These are phyloP conservation scores for Metopia argyrocephala DNA, from an alignment of 2,888 invertebrate species.

Conservation along the genomic window DNA sequence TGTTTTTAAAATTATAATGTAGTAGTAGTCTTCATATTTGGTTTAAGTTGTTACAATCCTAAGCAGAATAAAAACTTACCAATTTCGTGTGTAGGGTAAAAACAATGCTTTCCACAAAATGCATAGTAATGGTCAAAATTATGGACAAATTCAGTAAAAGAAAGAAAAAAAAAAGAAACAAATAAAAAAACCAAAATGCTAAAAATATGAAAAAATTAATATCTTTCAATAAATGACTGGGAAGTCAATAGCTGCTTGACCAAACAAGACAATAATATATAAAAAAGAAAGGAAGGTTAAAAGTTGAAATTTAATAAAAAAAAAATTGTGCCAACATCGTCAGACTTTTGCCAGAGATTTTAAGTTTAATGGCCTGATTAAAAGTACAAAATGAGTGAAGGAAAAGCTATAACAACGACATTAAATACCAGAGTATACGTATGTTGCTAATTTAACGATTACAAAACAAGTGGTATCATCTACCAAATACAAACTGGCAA, in stretches of 20 bases:
- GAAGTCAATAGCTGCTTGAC: not conserved
- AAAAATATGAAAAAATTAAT: conserved; percentile 38
- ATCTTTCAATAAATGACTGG: conserved; percentile 8
- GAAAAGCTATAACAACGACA: conserved; percentile 36
- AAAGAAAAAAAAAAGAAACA: not conserved
- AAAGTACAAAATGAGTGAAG: not conserved
- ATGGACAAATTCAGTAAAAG: not conserved
- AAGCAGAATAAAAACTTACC: too few relatives aligned
- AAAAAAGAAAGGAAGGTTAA: conserved; percentile 25
- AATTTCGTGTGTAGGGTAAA: too few relatives aligned
- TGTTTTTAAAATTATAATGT: too few relatives aligned
- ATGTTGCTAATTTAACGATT: conserved; percentile 50
- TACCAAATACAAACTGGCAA: not conserved
- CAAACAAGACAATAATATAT: too few relatives aligned
- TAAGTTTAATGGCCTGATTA: not conserved
- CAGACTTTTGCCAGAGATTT: not conserved
- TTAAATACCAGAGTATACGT: conserved; percentile 29
- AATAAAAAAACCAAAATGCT: not conserved
- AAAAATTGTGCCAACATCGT: too few relatives aligned
- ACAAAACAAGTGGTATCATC: conserved; percentile 39
- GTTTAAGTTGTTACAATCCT: too few relatives aligned
- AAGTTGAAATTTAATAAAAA: conserved; percentile 27
- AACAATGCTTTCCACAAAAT: too few relatives aligned
- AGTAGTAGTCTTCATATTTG: too few relatives aligned
- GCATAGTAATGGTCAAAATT: not conserved